Base-by-base conservation (phyloP, 1,140 invertebrate species). In the Drosophila arizonae region DNA sequence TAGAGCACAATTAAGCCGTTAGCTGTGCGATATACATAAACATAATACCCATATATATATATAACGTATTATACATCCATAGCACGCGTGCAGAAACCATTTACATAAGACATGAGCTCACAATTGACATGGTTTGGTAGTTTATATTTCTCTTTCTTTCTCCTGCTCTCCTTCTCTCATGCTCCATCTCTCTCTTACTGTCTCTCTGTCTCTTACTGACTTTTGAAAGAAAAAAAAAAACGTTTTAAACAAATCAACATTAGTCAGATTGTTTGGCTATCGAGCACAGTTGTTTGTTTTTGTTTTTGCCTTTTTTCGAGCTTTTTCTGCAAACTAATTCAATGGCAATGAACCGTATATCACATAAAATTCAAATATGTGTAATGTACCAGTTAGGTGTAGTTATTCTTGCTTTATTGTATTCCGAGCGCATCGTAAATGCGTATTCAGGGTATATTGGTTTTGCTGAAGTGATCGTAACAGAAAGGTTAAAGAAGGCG, bases 271-370 rank as follows among this genome's bases (percentile, higher is more conserved):
- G 63, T 33, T 58, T 78, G 61, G 48, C 39, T 55, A 67, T 62
- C 48, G 30, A 28, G 24, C 21, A 36, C 46, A 50, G 60, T 45
- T 43, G 24, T 67, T 60, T 60, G 8, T 17, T 33, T 76, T 6
- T 60, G 55, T 17, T 33, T 66, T 41, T 79, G 36, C 6, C 30
- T 54, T 52, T 51, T 55, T 56, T 62, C 71, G 33, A n/a, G 6
- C 33, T 26, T 74, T 51, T 79, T 85, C 81, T 85, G 84, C 84
- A 88, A 72, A 70, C 54, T 60, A 75, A 84, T 77, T 87, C 61
- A 71, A 56, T 68, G 79, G 80, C 79, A 88, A 84, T 87, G 84
- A 89, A 88, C 67, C 84, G 84, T 80, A 77, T 72, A 77, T 75
- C 69, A 52, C 58, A 69, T 79, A 57, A 70, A 46, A 72, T 65